Evolutionary conservation across 1,140 invertebrate species (phyloP).

Genomic region (Antheraea pernyi): DNA sequence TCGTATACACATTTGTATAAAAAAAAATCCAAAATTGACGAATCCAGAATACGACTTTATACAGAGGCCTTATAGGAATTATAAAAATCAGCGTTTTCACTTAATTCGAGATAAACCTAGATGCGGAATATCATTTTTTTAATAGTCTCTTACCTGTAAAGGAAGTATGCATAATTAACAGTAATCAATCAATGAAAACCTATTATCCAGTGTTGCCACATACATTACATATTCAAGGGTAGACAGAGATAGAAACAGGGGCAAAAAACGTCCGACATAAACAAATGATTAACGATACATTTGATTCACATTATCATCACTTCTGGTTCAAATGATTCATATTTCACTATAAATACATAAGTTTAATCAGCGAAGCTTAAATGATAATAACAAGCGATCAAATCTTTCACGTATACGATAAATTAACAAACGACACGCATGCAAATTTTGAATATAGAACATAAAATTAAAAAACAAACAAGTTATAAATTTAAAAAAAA

Average conservation of each 20-base stretch:
- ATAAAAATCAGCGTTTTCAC: no score
- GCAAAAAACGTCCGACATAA: conserved; percentile 50
- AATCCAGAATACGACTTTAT: no score
- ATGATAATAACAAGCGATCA: conserved; percentile 69
- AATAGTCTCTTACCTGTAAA: no score
- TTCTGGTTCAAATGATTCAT: not conserved
- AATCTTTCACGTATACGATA: conserved; percentile 40
- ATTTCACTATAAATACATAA: conserved; percentile 3
- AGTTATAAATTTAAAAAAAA: conserved; percentile 12
- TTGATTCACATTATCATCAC: conserved; percentile 13
- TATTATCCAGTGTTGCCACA: conserved; percentile 40
- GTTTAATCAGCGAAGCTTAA: conserved; percentile 63
- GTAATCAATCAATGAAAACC: no score
- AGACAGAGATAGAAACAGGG: conserved; percentile 38
- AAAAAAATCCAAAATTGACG: no score
- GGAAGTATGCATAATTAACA: no score
- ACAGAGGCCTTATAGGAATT: no score
- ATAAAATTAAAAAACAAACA: conserved; percentile 25
- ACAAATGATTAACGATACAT: conserved; percentile 32
- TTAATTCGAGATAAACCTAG: no score
- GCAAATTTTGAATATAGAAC: conserved; percentile 46
- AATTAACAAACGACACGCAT: conserved; percentile 37
- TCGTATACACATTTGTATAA: no score
- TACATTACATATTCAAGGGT: conserved; percentile 19
- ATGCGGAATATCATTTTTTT: no score